Conservation (phyloP, 2,113 vertebrate species). For the Panurus biarmicus region DNA sequence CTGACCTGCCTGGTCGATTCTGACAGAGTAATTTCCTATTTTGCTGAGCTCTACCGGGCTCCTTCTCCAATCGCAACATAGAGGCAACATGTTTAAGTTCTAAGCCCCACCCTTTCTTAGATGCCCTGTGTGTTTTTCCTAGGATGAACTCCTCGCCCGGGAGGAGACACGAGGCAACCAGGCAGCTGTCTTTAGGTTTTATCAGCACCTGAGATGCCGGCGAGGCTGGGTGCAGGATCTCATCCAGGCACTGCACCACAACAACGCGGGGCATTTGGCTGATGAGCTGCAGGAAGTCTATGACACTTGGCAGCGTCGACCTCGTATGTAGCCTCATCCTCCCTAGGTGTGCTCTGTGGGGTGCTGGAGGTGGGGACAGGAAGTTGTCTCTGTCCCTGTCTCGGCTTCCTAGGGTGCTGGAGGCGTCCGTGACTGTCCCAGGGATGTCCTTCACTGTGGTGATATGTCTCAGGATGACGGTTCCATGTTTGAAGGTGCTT, state of each 20-base stretch:
- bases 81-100: background rate
- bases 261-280: slow-evolving; percentile 20
- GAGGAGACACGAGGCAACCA: slow-evolving; percentile 21
- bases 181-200: background rate
- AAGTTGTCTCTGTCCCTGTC: rapidly evolving
- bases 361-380: background rate
- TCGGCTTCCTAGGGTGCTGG: rapidly evolving
- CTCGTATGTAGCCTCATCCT: background rate
- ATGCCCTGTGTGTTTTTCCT: background rate
- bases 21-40: background rate
- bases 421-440: background rate
- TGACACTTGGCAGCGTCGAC: background rate
- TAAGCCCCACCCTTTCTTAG: background rate
- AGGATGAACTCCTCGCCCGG: slow-evolving; percentile 41
- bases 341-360: rapidly evolving
- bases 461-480: rapidly evolving
- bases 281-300: slow-evolving; percentile 13
- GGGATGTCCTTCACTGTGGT: background rate
- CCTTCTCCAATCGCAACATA: rapidly evolving
- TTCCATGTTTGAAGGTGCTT: background rate
- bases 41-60: background rate
- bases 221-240: slow-evolving; percentile 35
- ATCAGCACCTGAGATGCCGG: slow-evolving; percentile 32
- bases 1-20: slow-evolving; percentile 21
- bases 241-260: background rate